Evolutionary conservation across 2,888 invertebrate genomes (phyloP), one percentile per base, ranked within the genome.

Genomic region (Coenonympha glycerion): DNA sequence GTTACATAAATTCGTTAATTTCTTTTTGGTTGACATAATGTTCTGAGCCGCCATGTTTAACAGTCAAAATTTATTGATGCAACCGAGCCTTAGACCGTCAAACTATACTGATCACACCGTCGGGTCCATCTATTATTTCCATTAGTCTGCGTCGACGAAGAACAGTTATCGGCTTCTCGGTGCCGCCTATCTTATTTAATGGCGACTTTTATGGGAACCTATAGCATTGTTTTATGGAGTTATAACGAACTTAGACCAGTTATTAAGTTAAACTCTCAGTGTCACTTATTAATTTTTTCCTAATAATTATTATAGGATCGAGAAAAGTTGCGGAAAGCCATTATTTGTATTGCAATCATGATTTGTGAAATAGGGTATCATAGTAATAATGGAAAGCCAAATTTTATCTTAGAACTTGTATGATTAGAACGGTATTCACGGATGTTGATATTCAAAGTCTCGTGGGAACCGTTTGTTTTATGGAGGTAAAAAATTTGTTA

Each of bases 161-260:
- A 73, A 78, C 77, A 71, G 76, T 78, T 82, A 80, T 82, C 75
- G 80, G 73, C 65, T 70, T 63, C 69, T 63, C 64, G 61, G 64
- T 64, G 65, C 66, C 66, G 62, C 63, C 57, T 66, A 69, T 70
- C 76, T 80, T 73, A 67, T 71, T 73, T 73, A 68, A 75, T 66
- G 72, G 66, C 62, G 64, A 62, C 68, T 55, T 73, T 80, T 74
- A 81, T 79, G 74, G 65, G 68, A 70, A 70, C 71, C 66, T 68
- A 71, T 67, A 60, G 67, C 70, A 68, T 71, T 71, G 70, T 70
- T 61, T 65, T 64, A 60, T 47, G 49, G 49, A 49, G 49, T 55
- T 49, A 44, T 52, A 57, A 61, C 57, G 53, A 57, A 57, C 42
- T 57, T 40, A 46, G 42, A 45, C 47, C 28, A 33, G 31, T 24